Base-by-base conservation (phyloP, 2,888 invertebrate genomes). In the Diaphora mendica region DNA sequence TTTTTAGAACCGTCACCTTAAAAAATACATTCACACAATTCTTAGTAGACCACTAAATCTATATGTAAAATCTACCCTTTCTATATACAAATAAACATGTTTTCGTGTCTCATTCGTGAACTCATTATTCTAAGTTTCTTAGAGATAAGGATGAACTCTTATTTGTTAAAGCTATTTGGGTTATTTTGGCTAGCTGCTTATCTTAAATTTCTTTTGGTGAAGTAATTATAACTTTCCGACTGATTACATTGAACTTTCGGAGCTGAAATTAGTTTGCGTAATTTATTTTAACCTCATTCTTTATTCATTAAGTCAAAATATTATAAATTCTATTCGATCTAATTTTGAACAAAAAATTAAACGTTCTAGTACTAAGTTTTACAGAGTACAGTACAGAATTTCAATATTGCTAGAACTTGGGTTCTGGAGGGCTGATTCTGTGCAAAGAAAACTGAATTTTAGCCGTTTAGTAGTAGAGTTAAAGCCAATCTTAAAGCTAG, bases 11-110 rank as follows among this genome's bases (percentile, higher is more conserved):
- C 48, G 3, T 48, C 20, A 44, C 48, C 7, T 42, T 48, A 23
- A 20, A 48, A 48, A 48, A 48, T n/a, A 55, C n/a, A 55, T n/a
- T 55, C 3, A 55, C 55, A 55, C 26, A 62, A 15, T n/a, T 15
- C n/a, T 64, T 20, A 64, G 15, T 48, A 51, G 20, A 71, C 65
- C 55, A 62, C 70, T 70, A 64, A 70, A 64, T 33, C 75, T 64
- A 74, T 71, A 77, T 51, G 64, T 72, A 75, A 72, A 77, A 77
- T 68, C 64, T 62, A 71, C 64, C 68, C 9, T 71, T 67, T 77
- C 73, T 66, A 77, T 67, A 68, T 73, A 73, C 70, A 77, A 82
- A 83, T 84, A 83, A 84, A 84, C 84, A 83, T 83, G 83, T 83
- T 84, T 83, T 81, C 81, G 76, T 70, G 70, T 78, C 79, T 73